phyloP scores from a whole-genome alignment of 2,888 invertebrate species.

The Drosophila koepferae region DNA sequence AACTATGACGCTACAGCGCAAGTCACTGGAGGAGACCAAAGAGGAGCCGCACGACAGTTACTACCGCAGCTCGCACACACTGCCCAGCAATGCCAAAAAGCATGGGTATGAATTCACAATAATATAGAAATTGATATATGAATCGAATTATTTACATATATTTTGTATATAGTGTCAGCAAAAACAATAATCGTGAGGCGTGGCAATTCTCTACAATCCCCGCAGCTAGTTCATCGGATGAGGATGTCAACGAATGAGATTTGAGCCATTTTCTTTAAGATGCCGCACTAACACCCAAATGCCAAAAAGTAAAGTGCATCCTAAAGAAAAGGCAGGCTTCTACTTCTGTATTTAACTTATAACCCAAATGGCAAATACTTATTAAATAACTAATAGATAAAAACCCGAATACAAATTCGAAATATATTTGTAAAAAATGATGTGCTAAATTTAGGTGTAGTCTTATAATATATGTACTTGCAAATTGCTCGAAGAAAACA shows the following conservation, averaged over 20 bases:
- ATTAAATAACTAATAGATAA: slow-evolving; percentile 15
- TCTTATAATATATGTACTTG: slow-evolving; percentile 10
- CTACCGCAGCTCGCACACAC: slow-evolving; percentile 88
- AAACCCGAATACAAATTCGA: slow-evolving; percentile 16
- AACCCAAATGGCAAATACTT: slow-evolving; percentile 15
- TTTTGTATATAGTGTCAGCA: slow-evolving; percentile 81
- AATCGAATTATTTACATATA: slow-evolving; percentile 1
- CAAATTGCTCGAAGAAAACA: slow-evolving; percentile 22
- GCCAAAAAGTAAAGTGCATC: slow-evolving; percentile 53
- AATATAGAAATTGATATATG: neutral
- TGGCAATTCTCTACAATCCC: slow-evolving; percentile 88
- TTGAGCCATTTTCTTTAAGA: slow-evolving; percentile 85
- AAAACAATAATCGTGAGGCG: slow-evolving; percentile 86
- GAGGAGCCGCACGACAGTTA: slow-evolving; percentile 86
- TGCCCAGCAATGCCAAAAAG: slow-evolving; percentile 88
- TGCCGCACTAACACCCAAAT: slow-evolving; percentile 41
- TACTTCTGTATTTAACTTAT: slow-evolving; percentile 10
- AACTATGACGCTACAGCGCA: slow-evolving; percentile 89
- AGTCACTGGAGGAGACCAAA: slow-evolving; percentile 84
- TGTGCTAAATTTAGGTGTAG: slow-evolving; percentile 25
- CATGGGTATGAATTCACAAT: slow-evolving; percentile 81
- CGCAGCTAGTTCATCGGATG: slow-evolving; percentile 86
- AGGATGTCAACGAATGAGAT: slow-evolving; percentile 85
- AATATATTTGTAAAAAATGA: slow-evolving; percentile 27
- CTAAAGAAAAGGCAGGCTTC: slow-evolving; percentile 77